Conservation (phyloP, 2,797 vertebrate genomes). For the Luscinia megarhynchos region DNA sequence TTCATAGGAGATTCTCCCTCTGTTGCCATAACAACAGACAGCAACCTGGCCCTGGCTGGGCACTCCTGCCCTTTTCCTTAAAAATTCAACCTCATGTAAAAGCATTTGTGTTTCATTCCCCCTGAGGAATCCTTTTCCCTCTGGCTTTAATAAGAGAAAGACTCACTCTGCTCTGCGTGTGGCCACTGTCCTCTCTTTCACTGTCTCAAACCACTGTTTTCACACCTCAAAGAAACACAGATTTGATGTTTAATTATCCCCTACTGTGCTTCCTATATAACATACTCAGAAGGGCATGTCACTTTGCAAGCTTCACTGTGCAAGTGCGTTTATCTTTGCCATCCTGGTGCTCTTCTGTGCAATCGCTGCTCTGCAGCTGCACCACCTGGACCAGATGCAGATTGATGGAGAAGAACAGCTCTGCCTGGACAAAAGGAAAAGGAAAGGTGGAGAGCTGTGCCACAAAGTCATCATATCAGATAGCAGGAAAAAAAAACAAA, state of each 20-base stretch:
- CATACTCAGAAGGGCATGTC: neutral
- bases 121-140: neutral
- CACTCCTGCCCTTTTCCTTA: slow-evolving; percentile 43
- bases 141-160: neutral
- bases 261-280: neutral
- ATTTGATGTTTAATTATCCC: slow-evolving; percentile 38
- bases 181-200: neutral
- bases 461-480: neutral
- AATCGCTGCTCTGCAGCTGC: neutral
- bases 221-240: neutral
- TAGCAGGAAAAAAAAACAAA: neutral
- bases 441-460: neutral
- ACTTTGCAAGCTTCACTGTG: neutral
- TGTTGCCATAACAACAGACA: slow-evolving; percentile 58
- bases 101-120: neutral
- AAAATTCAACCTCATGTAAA: slow-evolving; percentile 40
- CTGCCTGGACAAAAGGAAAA: neutral
- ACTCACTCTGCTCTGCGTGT: neutral
- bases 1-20: neutral
- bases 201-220: neutral
- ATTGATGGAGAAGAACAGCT: neutral
- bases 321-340: slow-evolving; percentile 9
- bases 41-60: slow-evolving; percentile 19
- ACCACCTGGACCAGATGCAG: neutral
- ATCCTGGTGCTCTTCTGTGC: neutral